These are phyloP conservation scores for Luscinia megarhynchos DNA, from an alignment of 2,797 vertebrate species.

Conservation along the genomic window DNA sequence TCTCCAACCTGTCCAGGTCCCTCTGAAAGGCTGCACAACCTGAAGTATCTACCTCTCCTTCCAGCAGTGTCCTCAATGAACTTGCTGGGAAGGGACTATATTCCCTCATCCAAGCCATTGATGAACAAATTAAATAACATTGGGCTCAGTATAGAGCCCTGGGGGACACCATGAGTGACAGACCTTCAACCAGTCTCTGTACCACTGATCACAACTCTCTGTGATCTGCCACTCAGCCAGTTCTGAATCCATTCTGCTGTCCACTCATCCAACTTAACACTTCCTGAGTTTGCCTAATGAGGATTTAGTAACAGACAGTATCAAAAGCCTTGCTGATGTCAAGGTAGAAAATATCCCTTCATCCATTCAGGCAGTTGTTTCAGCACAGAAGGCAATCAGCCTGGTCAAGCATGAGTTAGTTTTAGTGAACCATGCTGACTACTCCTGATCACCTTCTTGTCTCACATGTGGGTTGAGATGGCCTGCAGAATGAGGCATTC, in stretches of 20 bases:
- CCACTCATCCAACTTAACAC: not conserved
- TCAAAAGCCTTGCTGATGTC: not conserved
- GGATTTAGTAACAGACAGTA: not conserved
- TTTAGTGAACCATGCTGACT: not conserved
- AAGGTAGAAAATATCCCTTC: not conserved
- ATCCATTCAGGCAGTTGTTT: not conserved
- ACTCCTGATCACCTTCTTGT: not conserved
- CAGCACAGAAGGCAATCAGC: not conserved
- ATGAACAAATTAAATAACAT: not conserved
- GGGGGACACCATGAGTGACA: not conserved
- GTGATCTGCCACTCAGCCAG: not conserved
- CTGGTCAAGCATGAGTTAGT: not conserved
- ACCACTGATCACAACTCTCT: not conserved
- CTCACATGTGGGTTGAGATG: not conserved
- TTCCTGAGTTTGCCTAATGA: not conserved
- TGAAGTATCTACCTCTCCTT: accelerated
- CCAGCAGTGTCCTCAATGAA: not conserved
- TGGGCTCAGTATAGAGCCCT: not conserved
- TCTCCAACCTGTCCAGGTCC: not conserved
- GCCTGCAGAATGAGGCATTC: not conserved
- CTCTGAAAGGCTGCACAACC: not conserved
- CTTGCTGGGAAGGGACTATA: not conserved
- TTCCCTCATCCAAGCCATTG: not conserved
- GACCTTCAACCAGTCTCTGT: not conserved
- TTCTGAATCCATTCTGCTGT: not conserved